A percentile compares a stretch with the other conserved stretches of the same genome.
Conservation (phyloP, 2,888 invertebrate species). For the Scaptomyza parva region DNA sequence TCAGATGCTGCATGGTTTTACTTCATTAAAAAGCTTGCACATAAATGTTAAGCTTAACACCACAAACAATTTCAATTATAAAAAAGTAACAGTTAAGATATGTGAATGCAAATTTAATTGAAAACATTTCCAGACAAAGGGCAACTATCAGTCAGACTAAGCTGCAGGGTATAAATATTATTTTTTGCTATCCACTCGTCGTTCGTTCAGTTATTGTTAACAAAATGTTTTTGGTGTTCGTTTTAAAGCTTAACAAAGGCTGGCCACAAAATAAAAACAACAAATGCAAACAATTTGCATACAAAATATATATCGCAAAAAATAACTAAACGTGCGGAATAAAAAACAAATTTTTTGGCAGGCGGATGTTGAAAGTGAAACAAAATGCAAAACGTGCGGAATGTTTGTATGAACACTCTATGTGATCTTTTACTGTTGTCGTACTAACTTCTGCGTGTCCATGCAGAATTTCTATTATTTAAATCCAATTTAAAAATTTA, state of each 20-base stretch:
- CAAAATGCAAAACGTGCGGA: slow-evolving; percentile 39
- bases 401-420: slow-evolving; percentile 32
- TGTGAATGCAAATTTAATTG: background rate
- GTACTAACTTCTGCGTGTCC: slow-evolving; percentile 24
- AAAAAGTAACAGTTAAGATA: background rate
- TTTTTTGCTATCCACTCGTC: slow-evolving; percentile 18
- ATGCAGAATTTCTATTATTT: slow-evolving; percentile 47
- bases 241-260: slow-evolving; percentile 37
- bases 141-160: slow-evolving; percentile 49
- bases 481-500: slow-evolving; percentile 34
- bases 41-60: background rate
- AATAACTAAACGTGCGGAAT: slow-evolving; percentile 52
- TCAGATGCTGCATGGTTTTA: background rate
- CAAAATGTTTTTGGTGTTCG: slow-evolving; percentile 47
- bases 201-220: slow-evolving; percentile 38
- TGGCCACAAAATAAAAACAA: background rate
- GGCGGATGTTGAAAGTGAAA: slow-evolving; percentile 9
- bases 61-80: background rate
- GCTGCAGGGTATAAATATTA: slow-evolving; percentile 43
- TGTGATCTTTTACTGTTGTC: slow-evolving; percentile 12
- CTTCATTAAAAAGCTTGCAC: background rate
- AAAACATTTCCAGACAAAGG: slow-evolving; percentile 27
- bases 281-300: slow-evolving; percentile 31
- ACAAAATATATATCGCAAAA: slow-evolving; percentile 38
- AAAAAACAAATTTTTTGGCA: slow-evolving; percentile 42